Conservation (phyloP, 2,797 vertebrate genomes). For the Orientallactaga sibirica region DNA sequence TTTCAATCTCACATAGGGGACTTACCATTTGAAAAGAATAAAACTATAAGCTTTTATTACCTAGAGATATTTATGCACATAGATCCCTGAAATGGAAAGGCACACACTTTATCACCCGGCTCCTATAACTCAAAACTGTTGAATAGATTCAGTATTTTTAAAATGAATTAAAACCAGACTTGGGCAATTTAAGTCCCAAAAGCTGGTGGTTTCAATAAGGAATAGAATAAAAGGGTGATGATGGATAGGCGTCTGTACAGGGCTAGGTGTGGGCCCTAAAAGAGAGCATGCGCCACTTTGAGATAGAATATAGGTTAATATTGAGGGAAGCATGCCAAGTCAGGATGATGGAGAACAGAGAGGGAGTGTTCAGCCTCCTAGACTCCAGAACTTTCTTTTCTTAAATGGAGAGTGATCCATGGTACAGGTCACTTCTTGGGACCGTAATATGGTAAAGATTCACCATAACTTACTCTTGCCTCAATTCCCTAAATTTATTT, state of each 20-base stretch:
- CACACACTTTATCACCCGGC: conserved; percentile 61
- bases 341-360: neutral
- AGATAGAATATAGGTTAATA: neutral
- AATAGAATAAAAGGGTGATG: conserved; percentile 43
- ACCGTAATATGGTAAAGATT: neutral
- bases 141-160: conserved; percentile 76
- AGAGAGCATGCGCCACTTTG: neutral
- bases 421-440: neutral
- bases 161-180: conserved; percentile 75
- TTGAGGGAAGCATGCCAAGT: neutral
- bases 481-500: neutral
- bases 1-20: conserved; percentile 51
- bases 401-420: neutral
- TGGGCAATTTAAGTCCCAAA: conserved; percentile 39
- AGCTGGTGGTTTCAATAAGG: conserved; percentile 46
- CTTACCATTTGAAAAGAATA: conserved; percentile 52
- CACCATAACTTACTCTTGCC: neutral
- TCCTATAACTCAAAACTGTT: conserved; percentile 72
- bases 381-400: neutral
- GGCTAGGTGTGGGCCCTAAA: neutral
- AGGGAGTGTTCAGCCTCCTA: neutral
- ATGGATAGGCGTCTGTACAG: neutral
- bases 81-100: conserved; percentile 72
- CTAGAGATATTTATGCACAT: conserved; percentile 70
- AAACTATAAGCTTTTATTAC: conserved; percentile 68